Percentiles rank a stretch among this genome's conserved stretches.
phyloP scores from a whole-genome alignment of 2,113 vertebrate genomes.

The Catharus fuscescens region DNA sequence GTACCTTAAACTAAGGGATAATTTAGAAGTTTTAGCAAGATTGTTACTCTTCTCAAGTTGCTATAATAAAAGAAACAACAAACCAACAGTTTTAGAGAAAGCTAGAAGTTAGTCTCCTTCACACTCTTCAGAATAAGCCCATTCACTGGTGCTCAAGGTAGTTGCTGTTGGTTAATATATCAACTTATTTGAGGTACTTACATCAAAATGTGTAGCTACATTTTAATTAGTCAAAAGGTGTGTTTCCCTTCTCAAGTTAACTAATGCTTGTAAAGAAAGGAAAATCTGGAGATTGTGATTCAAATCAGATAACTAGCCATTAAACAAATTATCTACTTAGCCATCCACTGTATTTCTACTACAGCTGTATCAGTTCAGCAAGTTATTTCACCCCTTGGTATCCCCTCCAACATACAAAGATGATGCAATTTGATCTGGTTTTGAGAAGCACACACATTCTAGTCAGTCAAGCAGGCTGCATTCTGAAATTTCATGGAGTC shows the following conservation, averaged over 20 bases:
- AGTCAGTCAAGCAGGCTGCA: neutral
- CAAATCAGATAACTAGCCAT: neutral
- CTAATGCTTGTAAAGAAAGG: neutral
- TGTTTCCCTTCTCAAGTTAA: neutral
- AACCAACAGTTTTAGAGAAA: neutral
- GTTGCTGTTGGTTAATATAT: neutral
- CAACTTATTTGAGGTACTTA: neutral
- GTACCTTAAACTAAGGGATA: neutral
- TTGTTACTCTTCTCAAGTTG: neutral
- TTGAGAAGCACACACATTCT: neutral
- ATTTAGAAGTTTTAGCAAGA: neutral
- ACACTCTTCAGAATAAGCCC: neutral
- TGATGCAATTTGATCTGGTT: neutral
- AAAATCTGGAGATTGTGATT: neutral
- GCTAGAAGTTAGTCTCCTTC: neutral
- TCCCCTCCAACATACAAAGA: neutral
- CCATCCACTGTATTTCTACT: neutral
- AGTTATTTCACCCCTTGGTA: neutral
- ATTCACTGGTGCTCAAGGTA: neutral
- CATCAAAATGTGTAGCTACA: neutral
- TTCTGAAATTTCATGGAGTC: constrained; percentile 5
- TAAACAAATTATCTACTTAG: neutral
- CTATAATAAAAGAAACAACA: neutral
- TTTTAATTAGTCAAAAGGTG: neutral
- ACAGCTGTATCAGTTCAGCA: neutral